These are phyloP conservation scores for Pteromalus puparum DNA, from an alignment of 1,140 invertebrate genomes.

Conservation along the genomic window DNA sequence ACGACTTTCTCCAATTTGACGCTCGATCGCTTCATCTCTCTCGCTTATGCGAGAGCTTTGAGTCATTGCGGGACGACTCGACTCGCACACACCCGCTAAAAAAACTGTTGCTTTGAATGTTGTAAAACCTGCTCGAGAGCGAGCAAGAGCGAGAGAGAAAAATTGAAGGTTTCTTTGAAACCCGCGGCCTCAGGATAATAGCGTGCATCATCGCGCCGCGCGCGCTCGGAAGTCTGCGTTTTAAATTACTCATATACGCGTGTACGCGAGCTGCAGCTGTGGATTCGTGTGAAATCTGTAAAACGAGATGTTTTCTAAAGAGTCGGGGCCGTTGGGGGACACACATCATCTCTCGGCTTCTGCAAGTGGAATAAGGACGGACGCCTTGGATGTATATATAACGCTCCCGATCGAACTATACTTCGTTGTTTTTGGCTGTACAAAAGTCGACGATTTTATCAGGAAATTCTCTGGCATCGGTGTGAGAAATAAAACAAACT, in stretches of 20 bases:
- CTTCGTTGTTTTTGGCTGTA: no score
- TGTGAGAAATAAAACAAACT: no score
- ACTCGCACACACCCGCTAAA: constrained; percentile 4
- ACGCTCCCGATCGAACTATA: no score
- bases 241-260: background rate
- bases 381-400: background rate
- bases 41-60: background rate
- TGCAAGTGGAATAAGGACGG: background rate
- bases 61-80: constrained; percentile 24
- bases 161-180: constrained; percentile 9
- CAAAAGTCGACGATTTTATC: no score
- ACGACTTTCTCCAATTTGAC: constrained; percentile 49
- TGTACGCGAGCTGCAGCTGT: background rate
- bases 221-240: background rate
- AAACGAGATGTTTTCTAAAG: constrained; percentile 5
- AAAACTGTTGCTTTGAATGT: constrained; percentile 34
- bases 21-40: constrained; percentile 22
- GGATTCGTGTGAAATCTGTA: constrained; percentile 1
- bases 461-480: no score
- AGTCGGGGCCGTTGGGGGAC: background rate
- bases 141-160: background rate
- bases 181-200: background rate
- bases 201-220: no score
- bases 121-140: constrained; percentile 25
- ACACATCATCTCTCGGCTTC: background rate